These are phyloP conservation scores for Drosophila hamatofila DNA, from an alignment of 2,888 invertebrate species.

Conservation along the genomic window DNA sequence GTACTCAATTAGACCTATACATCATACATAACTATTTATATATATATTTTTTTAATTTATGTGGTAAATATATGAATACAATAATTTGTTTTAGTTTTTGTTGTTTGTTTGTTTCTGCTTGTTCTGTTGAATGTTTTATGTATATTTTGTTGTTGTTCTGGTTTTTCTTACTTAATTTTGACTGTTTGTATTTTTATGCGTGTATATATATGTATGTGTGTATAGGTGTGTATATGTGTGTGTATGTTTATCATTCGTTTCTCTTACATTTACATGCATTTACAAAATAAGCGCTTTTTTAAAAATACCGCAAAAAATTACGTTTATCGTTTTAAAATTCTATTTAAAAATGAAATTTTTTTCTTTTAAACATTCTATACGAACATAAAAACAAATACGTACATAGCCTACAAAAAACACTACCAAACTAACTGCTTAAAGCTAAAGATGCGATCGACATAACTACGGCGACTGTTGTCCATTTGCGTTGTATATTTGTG, in stretches of 20 bases:
- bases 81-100: constrained; percentile 71
- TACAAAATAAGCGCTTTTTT: constrained; percentile 85
- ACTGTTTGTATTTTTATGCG: constrained; percentile 34
- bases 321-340: constrained; percentile 84
- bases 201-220: constrained; percentile 28
- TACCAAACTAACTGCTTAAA: constrained; percentile 85
- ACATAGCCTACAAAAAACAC: constrained; percentile 75
- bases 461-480: constrained; percentile 85
- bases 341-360: constrained; percentile 75
- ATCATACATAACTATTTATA: constrained; percentile 79
- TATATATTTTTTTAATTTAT: constrained; percentile 72
- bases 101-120: constrained; percentile 32
- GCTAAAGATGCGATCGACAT: constrained; percentile 85
- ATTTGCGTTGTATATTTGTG: constrained; percentile 85
- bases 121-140: constrained; percentile 27
- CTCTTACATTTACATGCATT: constrained; percentile 85
- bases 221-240: constrained; percentile 21
- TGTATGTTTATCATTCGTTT: constrained; percentile 55
- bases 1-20: constrained; percentile 79
- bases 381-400: constrained; percentile 77
- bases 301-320: constrained; percentile 85
- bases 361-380: constrained; percentile 69
- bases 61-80: constrained; percentile 79
- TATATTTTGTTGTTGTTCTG: constrained; percentile 7
- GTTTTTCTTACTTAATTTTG: constrained; percentile 4